These are phyloP conservation scores for Noturus placidus DNA, from an alignment of 2,113 vertebrate species.

Conservation along the genomic window DNA sequence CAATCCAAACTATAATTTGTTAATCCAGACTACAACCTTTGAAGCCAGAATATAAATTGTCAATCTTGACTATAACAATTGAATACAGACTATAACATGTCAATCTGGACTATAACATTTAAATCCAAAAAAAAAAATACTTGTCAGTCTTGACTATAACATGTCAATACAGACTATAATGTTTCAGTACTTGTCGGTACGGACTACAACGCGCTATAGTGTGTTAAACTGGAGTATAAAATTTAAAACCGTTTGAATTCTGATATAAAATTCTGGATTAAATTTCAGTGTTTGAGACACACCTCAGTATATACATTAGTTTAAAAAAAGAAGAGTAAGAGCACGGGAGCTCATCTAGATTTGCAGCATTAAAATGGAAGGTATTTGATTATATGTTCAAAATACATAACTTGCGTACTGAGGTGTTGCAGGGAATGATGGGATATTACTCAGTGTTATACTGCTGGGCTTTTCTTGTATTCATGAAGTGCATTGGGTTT, in stretches of 20 bases:
- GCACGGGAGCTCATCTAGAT: background rate
- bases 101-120: background rate
- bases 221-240: background rate
- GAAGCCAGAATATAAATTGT: background rate
- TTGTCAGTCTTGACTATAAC: background rate
- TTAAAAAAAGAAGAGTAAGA: background rate
- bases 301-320: background rate
- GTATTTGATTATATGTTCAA: background rate
- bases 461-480: conserved; percentile 5
- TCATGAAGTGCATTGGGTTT: conserved; percentile 47
- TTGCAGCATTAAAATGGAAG: background rate
- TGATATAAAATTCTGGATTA: background rate
- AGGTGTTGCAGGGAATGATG: background rate
- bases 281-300: background rate
- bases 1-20: background rate
- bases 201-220: background rate
- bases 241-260: background rate
- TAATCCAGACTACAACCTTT: background rate
- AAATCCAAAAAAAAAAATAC: background rate
- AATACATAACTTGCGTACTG: background rate
- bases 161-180: background rate
- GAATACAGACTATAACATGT: background rate
- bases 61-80: background rate
- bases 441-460: background rate
- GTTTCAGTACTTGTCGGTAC: background rate